Evolutionary conservation across 2,113 vertebrate genomes (phyloP), one percentile per base, ranked within the genome.

Genomic region (Chionomys nivalis): DNA sequence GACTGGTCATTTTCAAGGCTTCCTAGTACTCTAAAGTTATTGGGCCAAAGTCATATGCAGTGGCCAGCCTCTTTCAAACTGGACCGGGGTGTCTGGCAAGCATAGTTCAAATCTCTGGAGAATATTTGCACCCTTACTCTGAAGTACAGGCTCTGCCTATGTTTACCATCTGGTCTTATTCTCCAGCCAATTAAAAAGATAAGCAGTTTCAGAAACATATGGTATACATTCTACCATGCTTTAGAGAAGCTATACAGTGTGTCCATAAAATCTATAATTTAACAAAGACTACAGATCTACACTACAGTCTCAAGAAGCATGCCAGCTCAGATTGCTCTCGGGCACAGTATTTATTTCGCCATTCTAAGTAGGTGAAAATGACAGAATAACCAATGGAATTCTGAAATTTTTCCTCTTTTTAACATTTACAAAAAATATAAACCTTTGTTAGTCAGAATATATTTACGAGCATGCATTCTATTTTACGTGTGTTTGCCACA

Each of bases 161-260:
- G 81, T 96, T 97, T 96, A 92, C 95, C 95, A 97, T 92, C 96
- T 97, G 97, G 88, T 24, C 82, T 98, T 94, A 95, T 96, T 97
- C 93, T 92, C 47, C 58, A 94, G 89, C 82, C 96, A 96, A 91
- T 96, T 95, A 98, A 93, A 87, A 96, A 97, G 94, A 97, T 95
- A 97, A 97, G 95, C 92, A 92, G 86, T 47, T 77, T 95, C 47
- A 82, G 88, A 96, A 97, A 94, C 97, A 96, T 87, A 87, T 94
- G 95, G 90, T 61, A 87, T 5, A 36, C 90, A 94, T 89, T 95
- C 92, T 68, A 95, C 79, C 88, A 77, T 90, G 58, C 75, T 91
- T 94, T 55, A 89, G 90, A 96, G 88, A 96, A 94, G 87, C 39
- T 58, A 24, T 79, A 70, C 31, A 66, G 55, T 42, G 16, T 81